These are phyloP conservation scores for Laterallus jamaicensis DNA, from an alignment of 2,113 vertebrate genomes.

Conservation along the genomic window DNA sequence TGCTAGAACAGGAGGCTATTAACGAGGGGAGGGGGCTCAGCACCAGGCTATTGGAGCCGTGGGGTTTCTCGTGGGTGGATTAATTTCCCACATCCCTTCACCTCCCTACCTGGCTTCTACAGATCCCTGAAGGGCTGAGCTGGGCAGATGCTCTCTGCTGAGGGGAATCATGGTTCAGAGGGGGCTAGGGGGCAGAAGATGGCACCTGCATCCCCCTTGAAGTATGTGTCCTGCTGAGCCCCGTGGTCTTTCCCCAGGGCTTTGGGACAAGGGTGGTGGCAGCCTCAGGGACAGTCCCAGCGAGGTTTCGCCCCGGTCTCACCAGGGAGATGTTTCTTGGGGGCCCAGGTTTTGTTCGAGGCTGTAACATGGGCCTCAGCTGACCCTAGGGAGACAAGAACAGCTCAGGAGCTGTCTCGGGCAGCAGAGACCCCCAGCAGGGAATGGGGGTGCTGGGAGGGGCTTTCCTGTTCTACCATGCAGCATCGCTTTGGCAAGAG, in stretches of 20 bases:
- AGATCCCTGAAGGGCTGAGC: background rate
- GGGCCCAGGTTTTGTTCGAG: background rate
- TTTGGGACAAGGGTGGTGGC: background rate
- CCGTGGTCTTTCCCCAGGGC: rapidly evolving
- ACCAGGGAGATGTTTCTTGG: rapidly evolving
- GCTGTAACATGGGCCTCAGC: background rate
- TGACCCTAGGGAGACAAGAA: background rate
- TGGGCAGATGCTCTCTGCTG: background rate
- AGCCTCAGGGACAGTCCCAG: background rate
- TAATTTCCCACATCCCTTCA: rapidly evolving
- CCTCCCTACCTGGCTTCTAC: background rate
- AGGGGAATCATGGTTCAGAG: background rate
- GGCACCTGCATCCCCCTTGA: rapidly evolving
- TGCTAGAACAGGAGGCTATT: background rate
- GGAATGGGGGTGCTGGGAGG: rapidly evolving
- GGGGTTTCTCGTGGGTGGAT: background rate
- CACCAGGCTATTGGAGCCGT: background rate
- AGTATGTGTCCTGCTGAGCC: rapidly evolving
- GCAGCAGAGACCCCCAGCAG: background rate
- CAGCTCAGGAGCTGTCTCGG: background rate
- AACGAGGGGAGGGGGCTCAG: background rate
- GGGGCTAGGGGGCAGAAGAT: background rate
- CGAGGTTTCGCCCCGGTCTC: rapidly evolving
- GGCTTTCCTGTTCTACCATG: background rate
- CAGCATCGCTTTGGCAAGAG: background rate